phyloP scores from a whole-genome alignment of 2,797 vertebrate species.

The Psittacula echo region DNA sequence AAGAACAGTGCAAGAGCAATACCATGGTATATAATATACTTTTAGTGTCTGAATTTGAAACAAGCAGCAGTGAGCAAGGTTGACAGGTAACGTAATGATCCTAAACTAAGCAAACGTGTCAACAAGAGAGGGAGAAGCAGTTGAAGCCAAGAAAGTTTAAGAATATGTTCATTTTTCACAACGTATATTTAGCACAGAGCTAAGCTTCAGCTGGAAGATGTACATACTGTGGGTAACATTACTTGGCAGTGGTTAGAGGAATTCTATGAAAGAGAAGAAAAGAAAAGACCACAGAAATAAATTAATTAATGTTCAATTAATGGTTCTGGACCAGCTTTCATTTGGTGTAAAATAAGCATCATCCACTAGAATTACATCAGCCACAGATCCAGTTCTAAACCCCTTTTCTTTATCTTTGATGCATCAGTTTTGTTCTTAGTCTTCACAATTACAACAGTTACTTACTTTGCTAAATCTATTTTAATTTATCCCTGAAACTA shows the following conservation, averaged over 20 bases:
- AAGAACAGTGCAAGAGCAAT: background rate
- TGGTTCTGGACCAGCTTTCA: background rate
- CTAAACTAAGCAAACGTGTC: background rate
- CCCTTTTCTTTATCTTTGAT: background rate
- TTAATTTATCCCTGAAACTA: constrained; percentile 44
- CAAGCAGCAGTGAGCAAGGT: background rate
- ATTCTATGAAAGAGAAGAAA: background rate
- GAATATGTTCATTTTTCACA: background rate
- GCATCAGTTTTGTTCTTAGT: background rate
- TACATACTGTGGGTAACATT: background rate
- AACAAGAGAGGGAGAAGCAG: background rate
- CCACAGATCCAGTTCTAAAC: background rate
- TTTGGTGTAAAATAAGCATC: background rate
- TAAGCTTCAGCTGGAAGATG: background rate
- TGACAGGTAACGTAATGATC: background rate
- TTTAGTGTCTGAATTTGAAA: background rate
- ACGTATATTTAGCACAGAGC: background rate
- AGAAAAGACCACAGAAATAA: background rate
- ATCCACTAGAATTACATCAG: background rate
- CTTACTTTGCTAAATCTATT: constrained; percentile 34
- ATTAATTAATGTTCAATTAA: background rate
- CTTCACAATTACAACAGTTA: background rate
- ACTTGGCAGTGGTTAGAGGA: background rate
- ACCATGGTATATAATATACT: background rate
- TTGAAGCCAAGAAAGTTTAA: background rate